phyloP scores from a whole-genome alignment of 2,888 invertebrate genomes.

The Lagria hirta region DNA sequence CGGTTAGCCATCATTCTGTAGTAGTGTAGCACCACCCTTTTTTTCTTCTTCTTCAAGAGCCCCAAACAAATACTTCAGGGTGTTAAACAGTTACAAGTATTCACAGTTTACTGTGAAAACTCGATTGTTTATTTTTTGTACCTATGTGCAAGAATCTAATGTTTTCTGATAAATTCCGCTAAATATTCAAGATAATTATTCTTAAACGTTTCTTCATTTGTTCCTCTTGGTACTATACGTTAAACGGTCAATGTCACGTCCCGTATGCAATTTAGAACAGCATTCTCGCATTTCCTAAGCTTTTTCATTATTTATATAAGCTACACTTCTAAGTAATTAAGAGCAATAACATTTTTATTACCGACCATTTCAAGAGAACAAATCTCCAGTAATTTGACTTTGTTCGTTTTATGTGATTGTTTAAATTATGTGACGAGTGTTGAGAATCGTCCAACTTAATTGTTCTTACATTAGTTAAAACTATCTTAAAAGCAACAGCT shows the following conservation, averaged over 20 bases:
- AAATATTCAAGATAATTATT: conserved; percentile 27
- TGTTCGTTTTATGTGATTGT: conserved; percentile 18
- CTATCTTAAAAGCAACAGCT: too few species aligned
- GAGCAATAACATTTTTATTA: conserved; percentile 49
- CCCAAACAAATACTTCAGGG: conserved; percentile 7
- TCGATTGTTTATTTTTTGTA: conserved; percentile 22
- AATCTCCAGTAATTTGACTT: conserved; percentile 25
- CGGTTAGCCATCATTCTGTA: conserved; percentile 12
- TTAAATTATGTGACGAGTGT: conserved; percentile 22
- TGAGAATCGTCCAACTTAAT: too few species aligned
- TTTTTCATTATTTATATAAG: conserved; percentile 45
- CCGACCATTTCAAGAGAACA: conserved; percentile 37
- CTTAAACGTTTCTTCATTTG: conserved; percentile 16
- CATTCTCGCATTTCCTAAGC: conserved; percentile 39
- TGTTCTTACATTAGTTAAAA: too few species aligned
- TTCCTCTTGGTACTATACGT: conserved; percentile 8
- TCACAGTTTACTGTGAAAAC: conserved; percentile 25
- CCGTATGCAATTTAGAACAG: conserved; percentile 34
- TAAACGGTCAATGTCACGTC: conserved; percentile 29
- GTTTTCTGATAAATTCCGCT: conserved; percentile 20
- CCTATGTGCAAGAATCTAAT: conserved; percentile 8
- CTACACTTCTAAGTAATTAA: conserved; percentile 46
- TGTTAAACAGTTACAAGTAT: conserved; percentile 18
- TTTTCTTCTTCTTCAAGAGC: background rate
- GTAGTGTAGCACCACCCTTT: conserved; percentile 9